phyloP scores from a whole-genome alignment of 2,113 vertebrate species.

The Numenius arquata region DNA sequence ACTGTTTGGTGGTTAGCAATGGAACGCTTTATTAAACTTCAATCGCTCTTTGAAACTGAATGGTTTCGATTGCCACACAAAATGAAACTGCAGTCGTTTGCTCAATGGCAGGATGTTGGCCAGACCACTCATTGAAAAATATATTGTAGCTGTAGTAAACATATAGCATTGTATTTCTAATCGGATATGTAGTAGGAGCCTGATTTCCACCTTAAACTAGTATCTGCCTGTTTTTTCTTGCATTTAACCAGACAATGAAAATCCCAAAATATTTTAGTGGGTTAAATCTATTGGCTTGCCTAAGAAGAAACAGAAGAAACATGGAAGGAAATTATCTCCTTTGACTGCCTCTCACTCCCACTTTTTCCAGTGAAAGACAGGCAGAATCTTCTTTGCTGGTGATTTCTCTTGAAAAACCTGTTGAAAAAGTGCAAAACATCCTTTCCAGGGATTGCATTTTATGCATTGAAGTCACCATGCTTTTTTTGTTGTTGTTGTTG shows the following conservation, averaged over 20 bases:
- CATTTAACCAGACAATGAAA: neutral
- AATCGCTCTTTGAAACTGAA: conserved; percentile 64
- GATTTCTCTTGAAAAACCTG: neutral
- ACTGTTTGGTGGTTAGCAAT: conserved; percentile 64
- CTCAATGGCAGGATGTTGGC: conserved; percentile 20
- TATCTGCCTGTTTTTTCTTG: neutral
- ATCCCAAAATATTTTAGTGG: neutral
- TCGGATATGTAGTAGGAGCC: neutral
- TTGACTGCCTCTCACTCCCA: neutral
- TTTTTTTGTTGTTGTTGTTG: neutral
- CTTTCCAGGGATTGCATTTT: neutral
- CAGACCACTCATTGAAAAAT: conserved; percentile 25
- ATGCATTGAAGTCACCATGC: neutral
- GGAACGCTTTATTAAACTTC: conserved; percentile 71
- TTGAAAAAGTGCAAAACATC: neutral
- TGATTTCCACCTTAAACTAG: neutral
- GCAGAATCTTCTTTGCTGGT: neutral
- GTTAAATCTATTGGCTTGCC: neutral
- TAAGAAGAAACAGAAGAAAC: neutral
- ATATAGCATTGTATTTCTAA: neutral
- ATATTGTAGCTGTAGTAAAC: neutral
- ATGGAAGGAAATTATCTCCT: neutral
- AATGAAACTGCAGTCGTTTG: conserved; percentile 59
- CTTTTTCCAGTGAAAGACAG: neutral
- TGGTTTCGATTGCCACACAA: conserved; percentile 78